Conservation (phyloP, 2,797 vertebrate genomes). For the Epinephelus awoara region DNA sequence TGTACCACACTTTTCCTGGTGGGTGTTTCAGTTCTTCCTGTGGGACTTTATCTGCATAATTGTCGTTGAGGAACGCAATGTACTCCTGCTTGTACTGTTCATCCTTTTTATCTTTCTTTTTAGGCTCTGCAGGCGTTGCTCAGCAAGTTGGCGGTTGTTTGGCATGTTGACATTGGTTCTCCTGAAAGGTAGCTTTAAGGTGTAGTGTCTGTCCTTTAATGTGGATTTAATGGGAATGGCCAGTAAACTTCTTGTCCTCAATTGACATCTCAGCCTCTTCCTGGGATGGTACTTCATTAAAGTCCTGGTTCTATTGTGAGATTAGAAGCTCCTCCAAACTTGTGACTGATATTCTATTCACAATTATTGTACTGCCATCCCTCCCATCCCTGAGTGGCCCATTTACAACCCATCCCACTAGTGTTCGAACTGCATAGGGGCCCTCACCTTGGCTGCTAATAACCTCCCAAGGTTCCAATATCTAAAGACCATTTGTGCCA, state of each 20-base stretch:
- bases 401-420: neutral
- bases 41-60: neutral
- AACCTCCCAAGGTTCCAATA: too few relatives aligned
- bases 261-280: neutral
- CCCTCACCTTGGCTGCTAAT: too few relatives aligned
- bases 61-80: neutral
- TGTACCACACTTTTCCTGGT: neutral
- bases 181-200: neutral
- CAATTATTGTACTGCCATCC: neutral
- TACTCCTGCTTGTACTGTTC: neutral
- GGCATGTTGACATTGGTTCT: neutral
- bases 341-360: conserved; percentile 2
- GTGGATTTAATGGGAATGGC: neutral
- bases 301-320: neutral
- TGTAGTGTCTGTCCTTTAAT: neutral
- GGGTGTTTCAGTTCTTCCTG: neutral
- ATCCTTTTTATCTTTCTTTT: neutral
- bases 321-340: neutral
- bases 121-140: conserved; percentile 3
- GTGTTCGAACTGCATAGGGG: too few relatives aligned
- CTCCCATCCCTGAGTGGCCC: neutral
- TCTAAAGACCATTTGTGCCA: conserved; percentile 5
- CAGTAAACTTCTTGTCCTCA: neutral
- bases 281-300: neutral
- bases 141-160: neutral